These are phyloP conservation scores for Aptenodytes patagonicus DNA, from an alignment of 2,113 vertebrate genomes.

Conservation along the genomic window DNA sequence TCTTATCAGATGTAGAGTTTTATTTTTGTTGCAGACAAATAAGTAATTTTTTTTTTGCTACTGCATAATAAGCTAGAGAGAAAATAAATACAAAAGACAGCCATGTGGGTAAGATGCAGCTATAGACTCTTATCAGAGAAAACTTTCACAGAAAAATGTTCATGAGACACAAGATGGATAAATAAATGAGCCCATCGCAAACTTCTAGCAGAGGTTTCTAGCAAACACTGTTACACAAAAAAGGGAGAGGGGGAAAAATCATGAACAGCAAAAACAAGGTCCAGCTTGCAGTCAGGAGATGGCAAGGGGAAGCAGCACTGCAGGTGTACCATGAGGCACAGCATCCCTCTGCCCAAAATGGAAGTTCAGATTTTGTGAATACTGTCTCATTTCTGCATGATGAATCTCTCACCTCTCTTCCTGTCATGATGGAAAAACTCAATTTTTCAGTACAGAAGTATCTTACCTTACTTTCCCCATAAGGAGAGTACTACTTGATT, in stretches of 20 bases:
- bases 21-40: not conserved
- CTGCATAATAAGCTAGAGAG: not conserved
- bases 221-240: not conserved
- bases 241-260: not conserved
- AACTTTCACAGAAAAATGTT: not conserved
- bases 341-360: not conserved
- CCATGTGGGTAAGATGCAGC: not conserved
- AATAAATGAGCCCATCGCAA: not conserved
- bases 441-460: not conserved
- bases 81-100: conserved; percentile 12
- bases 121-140: not conserved
- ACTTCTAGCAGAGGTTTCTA: not conserved
- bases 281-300: not conserved
- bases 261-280: not conserved
- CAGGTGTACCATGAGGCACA: not conserved
- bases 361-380: not conserved
- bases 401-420: not conserved
- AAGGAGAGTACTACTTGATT: not conserved
- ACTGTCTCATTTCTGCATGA: not conserved
- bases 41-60: not conserved
- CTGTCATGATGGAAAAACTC: not conserved
- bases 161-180: not conserved
- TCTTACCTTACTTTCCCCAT: not conserved
- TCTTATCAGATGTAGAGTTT: not conserved
- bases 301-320: not conserved